A percentile compares a stretch with the other conserved stretches of the same genome.
phyloP scores from a whole-genome alignment of 2,797 vertebrate genomes.

The Furcifer pardalis region DNA sequence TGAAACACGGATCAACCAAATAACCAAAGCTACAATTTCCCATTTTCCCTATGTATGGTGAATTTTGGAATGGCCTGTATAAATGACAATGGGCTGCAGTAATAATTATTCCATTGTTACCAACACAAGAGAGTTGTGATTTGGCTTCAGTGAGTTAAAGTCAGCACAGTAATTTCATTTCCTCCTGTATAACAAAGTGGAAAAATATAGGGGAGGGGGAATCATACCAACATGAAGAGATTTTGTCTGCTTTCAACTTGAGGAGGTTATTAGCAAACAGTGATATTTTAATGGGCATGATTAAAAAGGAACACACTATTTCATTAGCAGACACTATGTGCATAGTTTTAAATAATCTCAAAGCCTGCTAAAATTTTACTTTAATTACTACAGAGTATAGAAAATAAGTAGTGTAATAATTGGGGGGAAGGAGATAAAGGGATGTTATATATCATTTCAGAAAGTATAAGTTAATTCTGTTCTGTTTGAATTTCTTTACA shows the following conservation, averaged over 20 bases:
- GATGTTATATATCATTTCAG: background rate
- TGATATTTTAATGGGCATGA: conserved; percentile 28
- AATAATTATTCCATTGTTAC: background rate
- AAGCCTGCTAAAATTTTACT: conserved; percentile 24
- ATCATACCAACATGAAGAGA: conserved; percentile 45
- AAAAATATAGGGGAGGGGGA: background rate
- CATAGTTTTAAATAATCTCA: background rate
- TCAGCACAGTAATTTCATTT: background rate
- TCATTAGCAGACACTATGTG: conserved; percentile 19
- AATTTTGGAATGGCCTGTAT: too few species aligned
- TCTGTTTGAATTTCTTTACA: conserved; percentile 40
- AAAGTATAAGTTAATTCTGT: background rate
- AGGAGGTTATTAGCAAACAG: background rate
- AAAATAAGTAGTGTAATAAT: conserved; percentile 20
- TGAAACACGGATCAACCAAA: too few species aligned
- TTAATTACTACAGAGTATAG: conserved; percentile 31
- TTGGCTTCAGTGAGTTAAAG: background rate
- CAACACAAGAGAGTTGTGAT: rapidly evolving
- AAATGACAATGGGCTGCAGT: background rate
- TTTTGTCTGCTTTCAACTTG: background rate
- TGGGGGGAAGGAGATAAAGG: conserved; percentile 10
- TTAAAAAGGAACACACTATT: conserved; percentile 41
- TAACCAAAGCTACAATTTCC: too few species aligned
- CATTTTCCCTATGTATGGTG: too few species aligned
- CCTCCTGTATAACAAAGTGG: background rate